Percentiles rank a stretch among this genome's conserved stretches.
phyloP scores from a whole-genome alignment of 2,113 vertebrate genomes.

The Empidonax traillii region DNA sequence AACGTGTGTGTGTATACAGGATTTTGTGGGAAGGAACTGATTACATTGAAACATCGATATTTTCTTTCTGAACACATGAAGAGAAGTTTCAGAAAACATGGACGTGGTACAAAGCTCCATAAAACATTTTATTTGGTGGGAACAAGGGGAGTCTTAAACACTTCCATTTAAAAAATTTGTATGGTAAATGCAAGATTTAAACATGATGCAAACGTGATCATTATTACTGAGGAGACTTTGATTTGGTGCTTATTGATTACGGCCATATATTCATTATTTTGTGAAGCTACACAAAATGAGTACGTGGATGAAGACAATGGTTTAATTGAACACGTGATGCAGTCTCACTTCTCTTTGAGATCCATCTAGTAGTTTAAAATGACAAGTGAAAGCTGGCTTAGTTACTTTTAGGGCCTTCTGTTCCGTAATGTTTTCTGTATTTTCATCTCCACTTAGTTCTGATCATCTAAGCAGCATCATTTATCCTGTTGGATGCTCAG shows the following conservation, averaged over 20 bases:
- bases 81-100: background rate
- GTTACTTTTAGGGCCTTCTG: background rate
- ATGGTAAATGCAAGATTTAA: background rate
- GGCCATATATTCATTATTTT: background rate
- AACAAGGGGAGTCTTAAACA: rapidly evolving
- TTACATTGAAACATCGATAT: background rate
- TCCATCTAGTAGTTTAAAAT: background rate
- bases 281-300: background rate
- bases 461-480: background rate
- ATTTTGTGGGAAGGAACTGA: background rate
- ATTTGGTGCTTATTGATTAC: background rate
- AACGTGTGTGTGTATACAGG: background rate
- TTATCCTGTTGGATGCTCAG: background rate
- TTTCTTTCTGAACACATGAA: background rate
- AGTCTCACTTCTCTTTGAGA: background rate
- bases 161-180: background rate
- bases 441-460: background rate
- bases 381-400: rapidly evolving
- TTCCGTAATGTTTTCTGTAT: background rate
- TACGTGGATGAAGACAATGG: background rate
- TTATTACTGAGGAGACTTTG: background rate
- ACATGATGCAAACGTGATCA: background rate
- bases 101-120: background rate
- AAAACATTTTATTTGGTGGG: rapidly evolving
- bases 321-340: background rate